Conservation (phyloP, 2,888 invertebrate species). For the Fabriciana adippe region DNA sequence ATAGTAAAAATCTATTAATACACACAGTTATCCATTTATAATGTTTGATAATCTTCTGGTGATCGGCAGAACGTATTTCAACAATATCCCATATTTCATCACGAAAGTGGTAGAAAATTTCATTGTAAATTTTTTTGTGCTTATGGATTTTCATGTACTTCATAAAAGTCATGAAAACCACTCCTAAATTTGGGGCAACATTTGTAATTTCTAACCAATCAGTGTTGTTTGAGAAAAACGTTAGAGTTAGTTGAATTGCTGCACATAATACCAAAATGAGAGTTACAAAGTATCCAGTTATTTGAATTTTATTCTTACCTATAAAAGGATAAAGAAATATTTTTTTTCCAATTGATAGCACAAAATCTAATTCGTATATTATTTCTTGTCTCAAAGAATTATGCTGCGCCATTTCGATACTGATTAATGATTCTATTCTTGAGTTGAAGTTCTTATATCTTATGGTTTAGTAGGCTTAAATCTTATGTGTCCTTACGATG, state of each 20-base stretch:
- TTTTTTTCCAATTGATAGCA: constrained; percentile 52
- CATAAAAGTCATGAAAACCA: constrained; percentile 57
- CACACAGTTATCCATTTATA: constrained; percentile 51
- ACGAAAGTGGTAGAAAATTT: constrained; percentile 57
- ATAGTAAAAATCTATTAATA: constrained; percentile 55
- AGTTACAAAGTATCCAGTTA: constrained; percentile 48
- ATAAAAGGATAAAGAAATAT: constrained; percentile 62
- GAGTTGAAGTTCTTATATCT: neutral
- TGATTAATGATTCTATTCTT: constrained; percentile 5
- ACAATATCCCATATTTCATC: constrained; percentile 56
- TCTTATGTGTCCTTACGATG: neutral
- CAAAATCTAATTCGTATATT: constrained; percentile 52
- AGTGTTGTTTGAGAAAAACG: constrained; percentile 52
- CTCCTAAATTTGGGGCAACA: constrained; percentile 67
- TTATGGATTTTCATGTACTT: constrained; percentile 59
- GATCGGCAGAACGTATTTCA: constrained; percentile 45
- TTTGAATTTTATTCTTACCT: constrained; percentile 47
- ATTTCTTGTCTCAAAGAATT: constrained; percentile 47
- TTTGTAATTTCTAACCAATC: constrained; percentile 63
- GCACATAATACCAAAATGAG: constrained; percentile 51
- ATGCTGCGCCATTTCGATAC: constrained; percentile 41
- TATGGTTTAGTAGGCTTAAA: too few relatives aligned
- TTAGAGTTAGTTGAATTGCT: constrained; percentile 53
- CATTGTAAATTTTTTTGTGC: constrained; percentile 52
- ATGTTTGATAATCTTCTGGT: constrained; percentile 49